Percentiles rank a stretch among this genome's conserved stretches.
Evolutionary conservation across 2,888 invertebrate genomes (phyloP).

Genomic region (Phalera bucephala): DNA sequence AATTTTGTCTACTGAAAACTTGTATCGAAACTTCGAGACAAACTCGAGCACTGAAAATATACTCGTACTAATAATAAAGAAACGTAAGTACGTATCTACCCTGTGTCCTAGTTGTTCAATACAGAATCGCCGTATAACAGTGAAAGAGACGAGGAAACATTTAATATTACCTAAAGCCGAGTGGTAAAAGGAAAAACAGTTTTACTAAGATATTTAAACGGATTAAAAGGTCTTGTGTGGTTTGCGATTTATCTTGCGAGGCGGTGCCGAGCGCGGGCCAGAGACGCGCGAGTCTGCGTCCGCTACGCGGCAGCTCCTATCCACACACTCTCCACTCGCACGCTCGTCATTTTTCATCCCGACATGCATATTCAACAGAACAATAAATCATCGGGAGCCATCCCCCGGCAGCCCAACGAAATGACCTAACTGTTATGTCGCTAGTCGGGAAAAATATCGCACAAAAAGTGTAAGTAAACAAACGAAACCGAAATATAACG

Average conservation of each 20-base stretch:
- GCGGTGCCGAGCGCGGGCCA: constrained; percentile 8
- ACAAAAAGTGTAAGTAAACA: constrained; percentile 72
- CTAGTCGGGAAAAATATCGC: constrained; percentile 64
- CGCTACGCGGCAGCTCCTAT: constrained; percentile 33
- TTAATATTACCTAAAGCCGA: constrained; percentile 34
- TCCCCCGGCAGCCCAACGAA: constrained; percentile 64
- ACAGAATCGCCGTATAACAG: not conserved
- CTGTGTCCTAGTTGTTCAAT: constrained; percentile 1
- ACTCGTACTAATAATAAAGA: constrained; percentile 3
- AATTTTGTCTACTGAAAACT: constrained; percentile 50
- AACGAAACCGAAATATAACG: constrained; percentile 73
- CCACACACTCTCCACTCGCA: constrained; percentile 56
- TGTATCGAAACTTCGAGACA: constrained; percentile 41
- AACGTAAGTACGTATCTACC: too few species aligned
- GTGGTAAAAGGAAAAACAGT: constrained; percentile 37
- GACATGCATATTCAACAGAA: constrained; percentile 81
- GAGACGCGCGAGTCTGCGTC: constrained; percentile 35
- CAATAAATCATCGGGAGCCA: constrained; percentile 76
- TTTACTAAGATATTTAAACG: constrained; percentile 60
- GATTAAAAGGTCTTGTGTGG: constrained; percentile 63
- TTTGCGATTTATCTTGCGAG: constrained; percentile 67
- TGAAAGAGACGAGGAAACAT: constrained; percentile 21
- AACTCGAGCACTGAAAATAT: constrained; percentile 20
- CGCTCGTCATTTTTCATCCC: constrained; percentile 78
- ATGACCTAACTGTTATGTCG: constrained; percentile 69